Percentiles rank a stretch among this genome's conserved stretches.
These are phyloP conservation scores for Spheniscus mendiculus DNA, from an alignment of 2,113 vertebrate species.

Conservation along the genomic window DNA sequence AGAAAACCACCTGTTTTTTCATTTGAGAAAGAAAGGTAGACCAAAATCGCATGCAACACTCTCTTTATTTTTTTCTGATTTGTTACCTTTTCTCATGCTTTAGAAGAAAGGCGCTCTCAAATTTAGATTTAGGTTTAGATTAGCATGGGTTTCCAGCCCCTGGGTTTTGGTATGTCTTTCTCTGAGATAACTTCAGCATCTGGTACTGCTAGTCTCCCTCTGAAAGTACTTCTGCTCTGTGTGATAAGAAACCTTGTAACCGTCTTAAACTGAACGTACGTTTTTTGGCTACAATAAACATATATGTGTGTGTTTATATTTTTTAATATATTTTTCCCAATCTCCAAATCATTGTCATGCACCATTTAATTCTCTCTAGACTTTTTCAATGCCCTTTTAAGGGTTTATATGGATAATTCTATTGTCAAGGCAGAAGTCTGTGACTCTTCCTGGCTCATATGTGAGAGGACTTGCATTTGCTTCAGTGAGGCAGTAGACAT, in stretches of 20 bases:
- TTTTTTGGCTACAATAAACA: not conserved
- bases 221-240: not conserved
- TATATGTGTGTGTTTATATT: not conserved
- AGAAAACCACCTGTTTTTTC: not conserved
- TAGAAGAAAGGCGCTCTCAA: not conserved
- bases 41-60: not conserved
- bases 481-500: not conserved
- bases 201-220: not conserved
- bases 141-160: not conserved
- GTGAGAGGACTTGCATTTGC: not conserved
- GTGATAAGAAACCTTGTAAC: not conserved
- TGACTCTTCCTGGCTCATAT: not conserved
- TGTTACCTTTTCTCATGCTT: not conserved
- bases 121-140: not conserved
- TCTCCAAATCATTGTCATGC: not conserved
- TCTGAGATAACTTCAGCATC: not conserved
- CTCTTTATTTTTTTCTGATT: not conserved
- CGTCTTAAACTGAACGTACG: not conserved
- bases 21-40: not conserved
- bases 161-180: not conserved
- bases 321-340: not conserved
- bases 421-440: not conserved
- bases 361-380: not conserved
- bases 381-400: not conserved
- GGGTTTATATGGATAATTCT: not conserved